phyloP scores from a whole-genome alignment of 2,888 invertebrate species.

The Lasioglossum zephyrum region DNA sequence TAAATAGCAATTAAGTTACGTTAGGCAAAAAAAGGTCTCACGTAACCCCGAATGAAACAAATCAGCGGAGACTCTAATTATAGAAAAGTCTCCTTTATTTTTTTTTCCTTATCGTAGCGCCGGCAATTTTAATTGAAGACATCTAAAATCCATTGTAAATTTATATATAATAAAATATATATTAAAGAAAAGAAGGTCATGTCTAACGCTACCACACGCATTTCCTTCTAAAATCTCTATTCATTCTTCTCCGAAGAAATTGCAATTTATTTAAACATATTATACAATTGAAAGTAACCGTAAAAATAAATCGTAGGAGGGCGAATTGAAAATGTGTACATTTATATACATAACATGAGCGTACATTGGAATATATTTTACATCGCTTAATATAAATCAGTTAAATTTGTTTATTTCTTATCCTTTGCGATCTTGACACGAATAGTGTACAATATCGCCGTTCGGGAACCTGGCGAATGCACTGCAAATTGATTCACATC shows the following conservation, averaged over 20 bases:
- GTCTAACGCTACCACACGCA: background rate
- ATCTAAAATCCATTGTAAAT: background rate
- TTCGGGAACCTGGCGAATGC: conserved; percentile 97
- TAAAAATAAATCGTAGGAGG: conserved; percentile 24
- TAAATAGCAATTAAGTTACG: background rate
- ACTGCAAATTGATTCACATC: conserved; percentile 84
- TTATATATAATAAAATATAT: background rate
- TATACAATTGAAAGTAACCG: background rate
- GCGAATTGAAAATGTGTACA: conserved; percentile 44
- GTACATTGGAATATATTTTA: conserved; percentile 43
- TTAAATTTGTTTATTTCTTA: conserved; percentile 31
- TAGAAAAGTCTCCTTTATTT: background rate
- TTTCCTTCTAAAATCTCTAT: background rate
- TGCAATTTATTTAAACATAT: background rate
- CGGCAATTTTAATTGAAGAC: background rate
- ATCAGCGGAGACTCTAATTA: background rate
- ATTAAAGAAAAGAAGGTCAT: background rate
- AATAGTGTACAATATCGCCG: conserved; percentile 96
- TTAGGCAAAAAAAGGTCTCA: background rate
- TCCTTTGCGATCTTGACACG: conserved; percentile 89
- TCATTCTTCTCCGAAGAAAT: background rate
- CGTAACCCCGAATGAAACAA: background rate
- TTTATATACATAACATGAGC: conserved; percentile 42
- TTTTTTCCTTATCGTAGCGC: background rate
- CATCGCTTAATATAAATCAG: conserved; percentile 36